Evolutionary conservation across 2,888 invertebrate species (phyloP), one percentile per base, ranked within the genome.

Genomic region (Heterodera filipjevi): DNA sequence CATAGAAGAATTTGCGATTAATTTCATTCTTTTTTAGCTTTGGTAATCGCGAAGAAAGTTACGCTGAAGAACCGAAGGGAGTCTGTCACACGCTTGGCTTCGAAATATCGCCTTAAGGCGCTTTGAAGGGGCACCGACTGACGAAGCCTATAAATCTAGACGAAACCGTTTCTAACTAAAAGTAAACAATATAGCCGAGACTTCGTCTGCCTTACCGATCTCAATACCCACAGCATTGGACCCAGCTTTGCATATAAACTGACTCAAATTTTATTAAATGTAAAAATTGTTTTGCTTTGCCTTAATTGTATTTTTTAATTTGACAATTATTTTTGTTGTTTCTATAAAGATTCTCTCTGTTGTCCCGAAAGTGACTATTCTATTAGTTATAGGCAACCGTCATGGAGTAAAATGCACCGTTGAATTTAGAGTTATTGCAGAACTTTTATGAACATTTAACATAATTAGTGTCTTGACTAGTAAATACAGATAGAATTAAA

Each of bases 91-190:
- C 76, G 81, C 10, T 71, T 86, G 74, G 83, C 85, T 2, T 79
- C 83, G 14, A 86, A 86, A 73, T 86, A 86, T 77, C 81, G 82
- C 22, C 79, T 76, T 35, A 82, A 82, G 72, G 32, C 46, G 32
- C 78, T 81, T 22, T 82, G 76, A 73, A 10, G 27, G 33, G 8
- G 33, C 35, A 68, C 33, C 22, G 68, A 68, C 1, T 68, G 49
- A 19, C n/a, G 27, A n/a, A 59, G 2, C n/a, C 10, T n/a, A 27
- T 22, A 59, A 59, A 27, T 3, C 49, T 16, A 16, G 49, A 14
- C 49, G 49, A 49, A 49, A 44, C 12, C 44, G 49, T 49, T 14
- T 49, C 49, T 44, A 16, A 49, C 49, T 3, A 49, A 19, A 14
- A 19, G 16, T 49, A 0, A 49, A 14, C 49, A 49, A 8, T 49